A percentile compares a stretch with the other conserved stretches of the same genome.
These are phyloP conservation scores for Schizaphis graminum DNA, from an alignment of 2,888 invertebrate genomes.

Conservation along the genomic window DNA sequence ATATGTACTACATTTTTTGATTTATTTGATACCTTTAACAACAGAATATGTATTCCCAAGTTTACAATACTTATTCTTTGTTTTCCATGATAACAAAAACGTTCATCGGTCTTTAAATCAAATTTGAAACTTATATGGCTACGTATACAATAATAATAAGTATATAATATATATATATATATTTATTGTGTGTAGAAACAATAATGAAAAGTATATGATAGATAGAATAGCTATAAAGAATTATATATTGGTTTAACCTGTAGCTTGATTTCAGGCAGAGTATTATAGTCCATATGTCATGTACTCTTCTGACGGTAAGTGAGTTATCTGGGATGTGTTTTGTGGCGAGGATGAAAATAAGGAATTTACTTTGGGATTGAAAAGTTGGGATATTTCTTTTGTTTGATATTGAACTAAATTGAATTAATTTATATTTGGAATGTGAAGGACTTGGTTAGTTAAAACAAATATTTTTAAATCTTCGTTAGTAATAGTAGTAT, in stretches of 20 bases:
- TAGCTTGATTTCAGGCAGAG: neutral
- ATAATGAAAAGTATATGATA: neutral
- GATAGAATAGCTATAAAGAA: neutral
- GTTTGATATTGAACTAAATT: neutral
- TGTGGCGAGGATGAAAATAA: neutral
- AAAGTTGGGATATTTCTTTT: neutral
- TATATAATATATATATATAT: neutral
- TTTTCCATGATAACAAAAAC: no score
- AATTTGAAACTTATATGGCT: no score
- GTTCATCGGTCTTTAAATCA: no score
- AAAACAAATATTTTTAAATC: neutral
- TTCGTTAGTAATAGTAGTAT: no score
- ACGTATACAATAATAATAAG: neutral
- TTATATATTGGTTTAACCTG: neutral
- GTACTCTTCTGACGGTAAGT: neutral
- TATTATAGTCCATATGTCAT: neutral
- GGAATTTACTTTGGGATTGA: neutral
- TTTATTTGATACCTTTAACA: no score
- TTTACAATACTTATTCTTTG: no score
- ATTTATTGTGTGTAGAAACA: neutral
- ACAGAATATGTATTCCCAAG: no score
- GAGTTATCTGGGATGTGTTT: neutral
- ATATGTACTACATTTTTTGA: no score
- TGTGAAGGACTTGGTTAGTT: no score
- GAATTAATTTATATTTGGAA: neutral